Evolutionary conservation across 2,888 invertebrate genomes (phyloP), one percentile per base, ranked within the genome.

Genomic region (Zaprionus obscuricornis): DNA sequence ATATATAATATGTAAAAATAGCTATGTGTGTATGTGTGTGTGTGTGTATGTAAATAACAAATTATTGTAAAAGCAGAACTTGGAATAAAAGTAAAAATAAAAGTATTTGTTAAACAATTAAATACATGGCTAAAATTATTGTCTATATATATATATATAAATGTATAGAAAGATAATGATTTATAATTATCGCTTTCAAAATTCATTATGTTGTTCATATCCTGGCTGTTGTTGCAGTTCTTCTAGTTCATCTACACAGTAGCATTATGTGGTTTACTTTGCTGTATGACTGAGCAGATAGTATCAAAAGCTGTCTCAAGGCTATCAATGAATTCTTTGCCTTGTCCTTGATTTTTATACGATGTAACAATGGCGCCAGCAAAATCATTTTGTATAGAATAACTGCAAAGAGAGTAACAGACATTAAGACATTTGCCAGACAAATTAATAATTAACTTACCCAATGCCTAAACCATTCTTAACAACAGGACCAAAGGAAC

Each of bases 401-500:
- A 99, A 43, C 97, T 97, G 89, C 89, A 90, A 83, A 91, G 90
- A 76, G 14, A 27, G 1, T 1, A n/a, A n/a, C n/a, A n/a, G n/a
- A n/a, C n/a, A n/a, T n/a, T n/a, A n/a, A n/a, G n/a, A n/a, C n/a
- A n/a, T n/a, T n/a, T n/a, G n/a, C n/a, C n/a, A 2, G 17, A 17
- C 20, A 45, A 42, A 39, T 3, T 1, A 10, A 10, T 13, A 18
- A 11, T 4, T 22, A 10, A 43, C 85, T 92, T 93, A 98, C 93
- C 95, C 98, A 74, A 99, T 94, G 31, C 99, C 99, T 88, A 95
- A 95, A 3, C 99, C 99, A 91, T 99, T 94, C 45, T 92, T 91
- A 0, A 95, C 94, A 4, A 98, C 98, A 0, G 99, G 98, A 0
- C 97, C 98, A 91, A 99, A 99, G 0, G 96, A 97, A 17, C 98